Conservation (phyloP, 2,797 vertebrate species). For the Tapera naevia region DNA sequence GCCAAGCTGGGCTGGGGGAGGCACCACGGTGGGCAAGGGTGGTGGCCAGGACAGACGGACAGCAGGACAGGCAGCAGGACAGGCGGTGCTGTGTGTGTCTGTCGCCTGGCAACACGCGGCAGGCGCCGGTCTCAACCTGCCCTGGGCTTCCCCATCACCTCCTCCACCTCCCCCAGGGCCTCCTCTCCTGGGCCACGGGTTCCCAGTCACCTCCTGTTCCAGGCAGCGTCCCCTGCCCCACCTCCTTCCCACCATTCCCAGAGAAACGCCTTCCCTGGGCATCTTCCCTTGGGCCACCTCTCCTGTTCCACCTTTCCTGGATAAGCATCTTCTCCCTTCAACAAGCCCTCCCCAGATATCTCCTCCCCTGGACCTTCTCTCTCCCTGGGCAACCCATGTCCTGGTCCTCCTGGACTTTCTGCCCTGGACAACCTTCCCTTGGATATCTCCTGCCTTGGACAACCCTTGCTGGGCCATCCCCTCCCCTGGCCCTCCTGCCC, state of each 20-base stretch:
- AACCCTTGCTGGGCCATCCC: neutral
- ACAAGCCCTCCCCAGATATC: neutral
- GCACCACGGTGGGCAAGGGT: neutral
- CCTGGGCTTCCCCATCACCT: neutral
- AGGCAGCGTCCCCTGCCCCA: too few species aligned
- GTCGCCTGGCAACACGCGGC: neutral
- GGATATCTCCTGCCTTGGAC: neutral
- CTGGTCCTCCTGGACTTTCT: neutral
- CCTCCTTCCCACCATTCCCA: neutral
- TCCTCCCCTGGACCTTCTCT: neutral
- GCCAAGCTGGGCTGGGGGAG: neutral
- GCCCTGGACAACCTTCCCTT: neutral
- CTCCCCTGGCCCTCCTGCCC: too few species aligned
- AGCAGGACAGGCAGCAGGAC: neutral
- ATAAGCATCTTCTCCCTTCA: neutral
- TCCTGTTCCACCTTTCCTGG: neutral
- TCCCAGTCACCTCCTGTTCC: neutral
- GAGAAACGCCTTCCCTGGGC: neutral
- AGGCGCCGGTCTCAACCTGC: neutral
- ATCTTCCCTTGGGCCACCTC: neutral
- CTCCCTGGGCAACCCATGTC: too few species aligned
- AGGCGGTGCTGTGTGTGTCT: neutral
- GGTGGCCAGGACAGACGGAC: neutral
- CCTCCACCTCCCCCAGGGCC: neutral
- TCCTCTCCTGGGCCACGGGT: neutral